Percentiles rank a stretch among this genome's conserved stretches.
Conservation (phyloP, 2,113 vertebrate genomes). For the Zeus faber region DNA sequence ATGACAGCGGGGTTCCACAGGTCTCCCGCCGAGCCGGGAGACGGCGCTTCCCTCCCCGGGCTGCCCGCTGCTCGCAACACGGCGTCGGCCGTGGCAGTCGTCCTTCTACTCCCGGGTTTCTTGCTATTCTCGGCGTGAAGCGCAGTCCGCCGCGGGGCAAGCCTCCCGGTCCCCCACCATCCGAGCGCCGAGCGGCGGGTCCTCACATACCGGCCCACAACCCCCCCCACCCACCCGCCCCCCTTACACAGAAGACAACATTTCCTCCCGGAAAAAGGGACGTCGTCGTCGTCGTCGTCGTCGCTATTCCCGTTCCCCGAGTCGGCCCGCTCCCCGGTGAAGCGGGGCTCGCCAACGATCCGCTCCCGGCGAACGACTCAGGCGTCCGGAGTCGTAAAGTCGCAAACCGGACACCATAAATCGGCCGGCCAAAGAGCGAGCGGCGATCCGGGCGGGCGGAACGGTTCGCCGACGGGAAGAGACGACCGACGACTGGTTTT, state of each 20-base stretch:
- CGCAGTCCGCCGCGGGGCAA: slow-evolving; percentile 9
- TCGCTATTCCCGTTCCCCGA: slow-evolving; percentile 41
- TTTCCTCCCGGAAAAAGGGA: slow-evolving; percentile 36
- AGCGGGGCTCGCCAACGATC: too few species aligned
- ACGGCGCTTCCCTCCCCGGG: neutral
- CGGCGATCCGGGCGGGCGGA: too few species aligned
- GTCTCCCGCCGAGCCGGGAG: slow-evolving; percentile 23
- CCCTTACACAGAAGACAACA: slow-evolving; percentile 27
- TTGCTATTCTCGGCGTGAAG: slow-evolving; percentile 11
- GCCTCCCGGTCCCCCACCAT: neutral
- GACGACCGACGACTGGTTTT: too few species aligned
- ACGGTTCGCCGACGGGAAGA: too few species aligned
- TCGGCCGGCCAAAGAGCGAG: too few species aligned
- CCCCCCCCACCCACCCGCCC: slow-evolving; percentile 50
- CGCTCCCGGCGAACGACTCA: too few species aligned
- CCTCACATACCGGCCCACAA: slow-evolving; percentile 49
- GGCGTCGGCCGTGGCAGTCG: slow-evolving; percentile 45
- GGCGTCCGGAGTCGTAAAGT: too few species aligned
- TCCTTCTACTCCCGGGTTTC: slow-evolving; percentile 21
- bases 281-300: slow-evolving; percentile 36
- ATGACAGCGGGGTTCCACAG: slow-evolving; percentile 23
- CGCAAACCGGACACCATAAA: too few species aligned
- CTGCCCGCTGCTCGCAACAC: slow-evolving; percentile 45
- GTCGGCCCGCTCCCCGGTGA: too few species aligned
- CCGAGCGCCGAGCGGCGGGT: slow-evolving; percentile 36